Conservation (phyloP, 2,797 vertebrate genomes). For the Carapus acus region DNA sequence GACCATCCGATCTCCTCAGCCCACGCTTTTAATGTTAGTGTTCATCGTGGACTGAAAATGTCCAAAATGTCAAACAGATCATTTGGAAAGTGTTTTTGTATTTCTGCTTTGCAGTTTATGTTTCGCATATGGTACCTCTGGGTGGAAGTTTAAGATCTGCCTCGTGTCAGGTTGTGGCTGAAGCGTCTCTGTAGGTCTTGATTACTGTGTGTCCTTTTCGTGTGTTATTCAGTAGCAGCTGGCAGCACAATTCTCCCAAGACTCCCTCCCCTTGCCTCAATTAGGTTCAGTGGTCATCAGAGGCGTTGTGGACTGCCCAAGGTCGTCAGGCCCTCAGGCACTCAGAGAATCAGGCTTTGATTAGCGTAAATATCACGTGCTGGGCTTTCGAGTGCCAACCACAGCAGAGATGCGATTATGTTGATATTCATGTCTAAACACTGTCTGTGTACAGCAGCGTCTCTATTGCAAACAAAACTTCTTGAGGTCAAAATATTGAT, state of each 20-base stretch:
- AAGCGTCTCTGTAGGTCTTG: constrained; percentile 27
- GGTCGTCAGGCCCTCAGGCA: constrained; percentile 27
- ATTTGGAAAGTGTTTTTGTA: constrained; percentile 10
- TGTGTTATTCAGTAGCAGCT: constrained; percentile 31
- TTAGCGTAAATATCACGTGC: constrained; percentile 28
- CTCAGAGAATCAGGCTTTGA: constrained; percentile 15
- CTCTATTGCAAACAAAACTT: not conserved
- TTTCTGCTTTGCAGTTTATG: constrained; percentile 12
- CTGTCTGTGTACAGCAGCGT: not conserved
- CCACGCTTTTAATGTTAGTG: constrained; percentile 8
- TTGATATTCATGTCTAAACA: not conserved
- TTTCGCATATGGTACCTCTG: constrained; percentile 13
- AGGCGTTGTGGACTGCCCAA: constrained; percentile 14
- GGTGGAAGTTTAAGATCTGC: constrained; percentile 26
- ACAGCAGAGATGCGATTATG: constrained; percentile 6
- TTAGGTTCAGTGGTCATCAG: constrained; percentile 37
- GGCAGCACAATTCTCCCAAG: constrained; percentile 14
- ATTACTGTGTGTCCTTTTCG: constrained; percentile 19
- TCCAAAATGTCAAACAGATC: constrained; percentile 19
- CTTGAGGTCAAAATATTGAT: not conserved
- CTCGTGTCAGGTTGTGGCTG: constrained; percentile 35
- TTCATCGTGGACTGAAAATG: constrained; percentile 1
- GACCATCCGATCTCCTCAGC: constrained; percentile 1
- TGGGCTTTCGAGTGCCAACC: constrained; percentile 21
- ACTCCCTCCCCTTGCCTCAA: constrained; percentile 18